Base-by-base conservation (phyloP, 1,140 invertebrate species). In the Hylyphantes graminicola region DNA sequence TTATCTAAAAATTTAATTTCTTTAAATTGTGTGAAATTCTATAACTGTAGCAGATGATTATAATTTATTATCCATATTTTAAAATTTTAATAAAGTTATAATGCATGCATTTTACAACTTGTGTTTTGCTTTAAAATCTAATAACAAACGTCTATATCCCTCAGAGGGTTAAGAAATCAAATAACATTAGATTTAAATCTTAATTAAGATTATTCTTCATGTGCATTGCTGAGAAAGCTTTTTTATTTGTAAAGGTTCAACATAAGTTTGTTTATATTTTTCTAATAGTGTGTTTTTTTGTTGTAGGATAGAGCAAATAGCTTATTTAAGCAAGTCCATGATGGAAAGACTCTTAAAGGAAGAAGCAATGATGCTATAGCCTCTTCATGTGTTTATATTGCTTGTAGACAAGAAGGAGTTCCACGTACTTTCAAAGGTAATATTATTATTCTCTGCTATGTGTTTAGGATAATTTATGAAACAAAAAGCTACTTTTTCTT, bases 321-420 rank as follows among this genome's bases (percentile, higher is more conserved):
- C 88, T 91, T 99, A 57, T 99, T 99, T 89, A 99, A 99, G 91
- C 96, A 99, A 93, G 96, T 99, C 0, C 96, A 99, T 88, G 98
- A 99, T 90, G 96, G 97, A 2, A 97, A 98, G 90, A 97, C 97
- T 88, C 90, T 98, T 12, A 97, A 97, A 91, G 96, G 96, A 63
- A 92, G 97, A 78, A 94, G 96, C 19, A 98, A 99, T 90, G 98
- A 99, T 90, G 98, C 98, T 0, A 99, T 99, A 88, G 96, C 97
- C 0, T 98, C 98, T 0, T 98, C 98, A 0, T 99, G 98, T 91
- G 92, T 99, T 9, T 99, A 99, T 89, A 99, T 99, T 87, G 98
- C 98, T 0, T 99, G 98, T 89, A 92, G 98, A 54, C 97, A 99
- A 89, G 98, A 99, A 90, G 96, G 97, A 12, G 98, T 99, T 0